Percentiles rank a stretch among this genome's conserved stretches.
These are phyloP conservation scores for Drosophila murphyi DNA, from an alignment of 1,140 invertebrate genomes.

Conservation along the genomic window DNA sequence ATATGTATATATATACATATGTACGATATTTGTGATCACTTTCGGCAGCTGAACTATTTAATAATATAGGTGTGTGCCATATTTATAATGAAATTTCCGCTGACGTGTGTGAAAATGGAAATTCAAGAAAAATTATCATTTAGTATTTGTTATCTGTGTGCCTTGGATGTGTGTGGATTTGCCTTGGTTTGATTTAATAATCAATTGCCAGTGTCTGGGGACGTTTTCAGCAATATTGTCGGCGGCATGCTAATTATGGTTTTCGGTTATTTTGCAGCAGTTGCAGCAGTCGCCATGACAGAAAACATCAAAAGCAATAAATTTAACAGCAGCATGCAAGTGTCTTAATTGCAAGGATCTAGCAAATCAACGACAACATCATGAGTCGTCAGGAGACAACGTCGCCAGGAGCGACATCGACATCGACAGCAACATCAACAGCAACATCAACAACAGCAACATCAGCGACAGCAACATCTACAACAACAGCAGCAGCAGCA, in stretches of 20 bases:
- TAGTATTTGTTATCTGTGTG: conserved; percentile 12
- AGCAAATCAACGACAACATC: conserved; percentile 33
- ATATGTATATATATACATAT: conserved; percentile 3
- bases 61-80: conserved; percentile 16
- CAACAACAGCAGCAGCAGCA: conserved; percentile 28
- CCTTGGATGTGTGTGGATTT: background rate
- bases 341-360: conserved; percentile 39
- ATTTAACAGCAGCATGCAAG: conserved; percentile 46
- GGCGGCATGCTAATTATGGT: conserved; percentile 64
- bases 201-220: conserved; percentile 63
- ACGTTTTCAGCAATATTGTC: conserved; percentile 31
- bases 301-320: conserved; percentile 14
- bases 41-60: conserved; percentile 43
- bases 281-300: conserved; percentile 54
- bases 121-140: conserved; percentile 63
- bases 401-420: conserved; percentile 5
- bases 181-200: conserved; percentile 33
- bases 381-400: conserved; percentile 68
- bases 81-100: conserved; percentile 52
- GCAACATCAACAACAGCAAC: conserved; percentile 12
- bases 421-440: background rate
- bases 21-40: conserved; percentile 38
- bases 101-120: conserved; percentile 67
- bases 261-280: conserved; percentile 37
- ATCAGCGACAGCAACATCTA: background rate